Percentiles rank a stretch among this genome's conserved stretches.
phyloP scores from a whole-genome alignment of 2,888 invertebrate genomes.

The Sinelater perroti region DNA sequence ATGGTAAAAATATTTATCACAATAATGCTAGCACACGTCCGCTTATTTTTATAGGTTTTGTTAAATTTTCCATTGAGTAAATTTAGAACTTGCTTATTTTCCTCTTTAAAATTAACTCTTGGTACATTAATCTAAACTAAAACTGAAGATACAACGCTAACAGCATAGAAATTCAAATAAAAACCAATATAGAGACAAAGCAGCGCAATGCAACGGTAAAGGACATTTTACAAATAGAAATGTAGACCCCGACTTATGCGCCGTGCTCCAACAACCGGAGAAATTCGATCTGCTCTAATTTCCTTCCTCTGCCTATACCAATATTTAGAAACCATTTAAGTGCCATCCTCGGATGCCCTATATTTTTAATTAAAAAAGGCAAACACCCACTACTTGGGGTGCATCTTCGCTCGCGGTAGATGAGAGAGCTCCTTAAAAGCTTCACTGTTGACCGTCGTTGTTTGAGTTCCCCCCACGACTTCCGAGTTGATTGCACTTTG shows the following conservation, averaged over 20 bases:
- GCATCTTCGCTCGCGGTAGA: conserved; percentile 20
- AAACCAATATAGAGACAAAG: too few species aligned
- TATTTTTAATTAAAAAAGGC: conserved; percentile 35
- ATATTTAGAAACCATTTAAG: conserved; percentile 36
- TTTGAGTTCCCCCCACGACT: conserved; percentile 11
- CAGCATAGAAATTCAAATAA: too few species aligned
- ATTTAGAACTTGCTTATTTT: too few species aligned
- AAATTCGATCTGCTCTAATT: conserved; percentile 31
- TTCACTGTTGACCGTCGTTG: not conserved
- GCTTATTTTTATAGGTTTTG: too few species aligned
- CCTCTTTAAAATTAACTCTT: too few species aligned
- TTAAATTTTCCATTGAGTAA: too few species aligned
- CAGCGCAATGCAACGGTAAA: too few species aligned
- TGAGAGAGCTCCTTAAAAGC: conserved; percentile 34
- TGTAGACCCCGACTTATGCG: not conserved
- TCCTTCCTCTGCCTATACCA: conserved; percentile 28
- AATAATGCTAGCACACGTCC: too few species aligned
- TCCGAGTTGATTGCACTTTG: conserved; percentile 11
- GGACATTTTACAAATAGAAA: not conserved
- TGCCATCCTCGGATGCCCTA: conserved; percentile 31
- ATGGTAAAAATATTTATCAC: too few species aligned
- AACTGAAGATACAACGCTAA: too few species aligned
- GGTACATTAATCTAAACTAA: too few species aligned
- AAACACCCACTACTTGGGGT: conserved; percentile 12
- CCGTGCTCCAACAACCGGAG: not conserved